Conservation (phyloP, 2,888 invertebrate species). For the Melipona beecheii region DNA sequence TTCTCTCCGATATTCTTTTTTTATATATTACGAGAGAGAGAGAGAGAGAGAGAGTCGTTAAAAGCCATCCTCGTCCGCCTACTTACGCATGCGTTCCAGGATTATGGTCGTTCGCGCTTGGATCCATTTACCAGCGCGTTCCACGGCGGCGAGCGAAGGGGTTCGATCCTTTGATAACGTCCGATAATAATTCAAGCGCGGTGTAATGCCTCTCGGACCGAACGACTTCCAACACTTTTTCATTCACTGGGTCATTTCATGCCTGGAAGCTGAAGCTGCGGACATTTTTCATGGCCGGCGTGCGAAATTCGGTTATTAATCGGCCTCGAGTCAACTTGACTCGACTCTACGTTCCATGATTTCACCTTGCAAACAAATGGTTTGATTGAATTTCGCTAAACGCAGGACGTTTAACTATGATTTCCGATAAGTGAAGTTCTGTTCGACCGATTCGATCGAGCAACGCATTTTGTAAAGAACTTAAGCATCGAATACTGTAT, state of each 20-base stretch:
- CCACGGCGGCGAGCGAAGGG: slow-evolving; percentile 15
- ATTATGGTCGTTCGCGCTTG: slow-evolving; percentile 34
- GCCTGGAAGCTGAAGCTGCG: neutral
- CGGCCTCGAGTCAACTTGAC: neutral
- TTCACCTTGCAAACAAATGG: slow-evolving; percentile 15
- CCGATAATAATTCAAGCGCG: slow-evolving; percentile 48
- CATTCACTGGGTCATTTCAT: slow-evolving; percentile 7
- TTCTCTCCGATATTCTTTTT: slow-evolving; percentile 31
- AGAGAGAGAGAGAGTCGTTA: slow-evolving; percentile 30
- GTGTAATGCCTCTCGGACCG: slow-evolving; percentile 18
- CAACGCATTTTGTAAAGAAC: too few species aligned
- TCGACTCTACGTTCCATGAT: neutral
- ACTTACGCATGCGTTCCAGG: slow-evolving; percentile 46
- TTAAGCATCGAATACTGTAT: too few species aligned
- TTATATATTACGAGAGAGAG: neutral
- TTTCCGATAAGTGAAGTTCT: too few species aligned
- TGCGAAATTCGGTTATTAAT: slow-evolving; percentile 31
- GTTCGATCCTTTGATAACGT: slow-evolving; percentile 43
- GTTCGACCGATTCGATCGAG: too few species aligned
- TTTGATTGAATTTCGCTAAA: slow-evolving; percentile 9
- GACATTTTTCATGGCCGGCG: neutral
- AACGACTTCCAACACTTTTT: slow-evolving; percentile 21
- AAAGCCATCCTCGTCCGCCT: slow-evolving; percentile 38
- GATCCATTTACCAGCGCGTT: slow-evolving; percentile 35
- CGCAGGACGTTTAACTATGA: too few species aligned